Evolutionary conservation across 2,888 invertebrate genomes (phyloP), one percentile per base, ranked within the genome.

Genomic region (Acronicta aceris): DNA sequence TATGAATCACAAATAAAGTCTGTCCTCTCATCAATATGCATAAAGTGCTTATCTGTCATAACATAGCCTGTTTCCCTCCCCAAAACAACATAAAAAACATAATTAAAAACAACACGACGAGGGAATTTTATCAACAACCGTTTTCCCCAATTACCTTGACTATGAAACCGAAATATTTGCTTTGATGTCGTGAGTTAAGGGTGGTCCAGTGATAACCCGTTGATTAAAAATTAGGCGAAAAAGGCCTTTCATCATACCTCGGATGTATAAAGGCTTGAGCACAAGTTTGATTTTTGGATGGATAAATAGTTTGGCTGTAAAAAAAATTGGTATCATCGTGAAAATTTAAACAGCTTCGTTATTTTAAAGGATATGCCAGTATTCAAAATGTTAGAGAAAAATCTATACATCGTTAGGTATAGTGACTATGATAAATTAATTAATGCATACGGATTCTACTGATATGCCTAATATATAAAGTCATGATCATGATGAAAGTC

Each of bases 141-240:
- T 60, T 62, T 65, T 56, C 50, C 43, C 58, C 48, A 68, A 75
- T 68, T 64, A 63, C 47, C 50, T 60, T 61, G 57, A 59, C 66
- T 73, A 62, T 59, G 55, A 64, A 76, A 74, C 59, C 60, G 68
- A 65, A 69, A 61, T 51, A 58, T 69, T 74, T 59, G 45, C 74
- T 78, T 78, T 78, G 79, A 79, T 78, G 76, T 78, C 58, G 27
- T 38, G 38, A 59, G 55, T 64, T 63, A 43, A 50, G 38, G 52
- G 49, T 38, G 33, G 59, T n/a, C 30, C 53, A 27, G 57, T 67
- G 71, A 65, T 65, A 63, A 64, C 68, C 50, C 71, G 57, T 64
- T 71, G 71, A 71, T 71, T 74, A 71, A 71, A 71, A 74, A 60
- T 64, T 69, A 58, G 30, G 43, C 46, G 16, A 47, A 68, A 59